A percentile compares a stretch with the other conserved stretches of the same genome.
These are phyloP conservation scores for Macaca fascicularis DNA, from an alignment of 2,113 vertebrate species.

Conservation along the genomic window T2T-MFA8v1.1 NC_088378.1:147809501-147810000, in stretches of 20 bases:
- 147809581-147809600: not conserved
- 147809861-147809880: not conserved
- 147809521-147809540: not conserved
- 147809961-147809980: not conserved
- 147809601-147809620: not conserved
- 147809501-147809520: not conserved
- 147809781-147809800: not conserved
- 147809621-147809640: not conserved
- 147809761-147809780: not conserved
- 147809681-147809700: not conserved
- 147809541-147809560: not conserved
- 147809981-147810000: not conserved
- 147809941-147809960: not conserved
- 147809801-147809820: not conserved
- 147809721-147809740: not conserved
- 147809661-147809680: not conserved
- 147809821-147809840: not conserved
- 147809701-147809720: not conserved
- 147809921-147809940: not conserved
- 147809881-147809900: not conserved
- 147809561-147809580: not conserved
- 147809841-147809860: not conserved
- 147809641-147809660: not conserved
- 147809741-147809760: not conserved
- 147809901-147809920: not conserved